Evolutionary conservation across 92 coral and sea anemone species (phyloP), one percentile per base, ranked within the genome.

Genomic region (Montipora capitata): DNA sequence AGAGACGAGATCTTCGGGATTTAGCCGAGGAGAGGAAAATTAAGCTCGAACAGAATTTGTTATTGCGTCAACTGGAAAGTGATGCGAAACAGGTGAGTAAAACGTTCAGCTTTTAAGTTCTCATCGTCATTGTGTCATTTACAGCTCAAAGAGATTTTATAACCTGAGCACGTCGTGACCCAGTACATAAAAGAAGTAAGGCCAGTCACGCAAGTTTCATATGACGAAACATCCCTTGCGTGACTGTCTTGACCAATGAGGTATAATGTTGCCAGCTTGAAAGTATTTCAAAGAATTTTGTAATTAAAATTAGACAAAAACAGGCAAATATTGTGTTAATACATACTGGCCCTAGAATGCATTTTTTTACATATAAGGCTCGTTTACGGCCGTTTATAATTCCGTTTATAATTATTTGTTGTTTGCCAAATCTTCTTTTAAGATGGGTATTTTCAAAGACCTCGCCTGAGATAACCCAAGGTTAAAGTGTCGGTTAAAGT

Each of bases 61-160:
- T 92, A 57, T 74, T 98, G 84, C 92, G 98, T 40, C 98, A 95
- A 77, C 78, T 98, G 82, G 99, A 98, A 70, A 96, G 98, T 74
- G 99, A 98, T 92, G 96, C 99, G 7, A 98, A 96, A 58, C 99
- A 98, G 96, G 99, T 96, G 57, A 54, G 97, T 38, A 44, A 17
- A 48, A 3, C 43, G 61, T 42, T 63, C 62, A 65, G 62, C 42
- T 14, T 15, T 2, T 7, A 18, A 18, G 3, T 79, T 79, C 73
- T 64, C 62, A 45, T 14, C 44, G 44, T 40, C 43, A 3, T 9
- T 11, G 11, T 38, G 18, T 4, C 13, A 5, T 2, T 9, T 9
- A 18, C 38, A 61, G 15, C 40, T 12, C 41, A 59, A 16, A 20
- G 35, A 79, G 48, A 65, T 63, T 63, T 45, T 12, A 49, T 0